Evolutionary conservation across 2,888 invertebrate species (phyloP).

Genomic region (Margaritifera margaritifera): DNA sequence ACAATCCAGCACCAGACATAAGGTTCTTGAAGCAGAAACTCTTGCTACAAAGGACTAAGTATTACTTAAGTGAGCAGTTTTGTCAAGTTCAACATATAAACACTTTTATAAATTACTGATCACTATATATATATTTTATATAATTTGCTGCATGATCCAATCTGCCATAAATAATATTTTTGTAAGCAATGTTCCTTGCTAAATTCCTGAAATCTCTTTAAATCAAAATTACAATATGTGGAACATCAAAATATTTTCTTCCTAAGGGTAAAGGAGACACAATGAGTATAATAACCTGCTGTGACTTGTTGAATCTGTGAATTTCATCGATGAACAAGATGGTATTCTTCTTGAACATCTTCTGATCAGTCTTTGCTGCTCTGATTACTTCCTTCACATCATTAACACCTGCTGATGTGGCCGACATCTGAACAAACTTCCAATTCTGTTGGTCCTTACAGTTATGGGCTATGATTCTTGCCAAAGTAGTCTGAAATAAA

Average conservation of each 20-base stretch:
- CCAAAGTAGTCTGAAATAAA: conserved; percentile 81
- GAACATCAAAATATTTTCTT: neutral
- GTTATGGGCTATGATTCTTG: conserved; percentile 82
- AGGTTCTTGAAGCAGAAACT: too few species aligned
- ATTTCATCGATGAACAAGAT: conserved; percentile 91
- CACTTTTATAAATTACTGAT: too few species aligned
- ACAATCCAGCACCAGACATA: too few species aligned
- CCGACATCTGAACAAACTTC: conserved; percentile 84
- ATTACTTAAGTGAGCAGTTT: too few species aligned
- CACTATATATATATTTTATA: too few species aligned
- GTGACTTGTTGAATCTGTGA: conserved; percentile 87
- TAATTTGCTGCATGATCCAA: too few species aligned
- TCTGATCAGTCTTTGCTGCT: conserved; percentile 82
- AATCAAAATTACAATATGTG: too few species aligned
- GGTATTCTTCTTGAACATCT: conserved; percentile 81
- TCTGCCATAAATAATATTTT: too few species aligned
- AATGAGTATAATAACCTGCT: conserved; percentile 76
- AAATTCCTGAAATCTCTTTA: too few species aligned
- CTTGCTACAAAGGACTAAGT: too few species aligned
- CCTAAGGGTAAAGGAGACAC: neutral
- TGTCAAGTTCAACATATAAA: too few species aligned
- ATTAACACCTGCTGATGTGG: conserved; percentile 83
- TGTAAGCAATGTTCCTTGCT: too few species aligned
- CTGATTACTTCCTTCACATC: conserved; percentile 85
- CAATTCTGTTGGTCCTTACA: conserved; percentile 77